Evolutionary conservation across 2,888 invertebrate genomes (phyloP).

Genomic region (Spatulosminthurus flaviceps): DNA sequence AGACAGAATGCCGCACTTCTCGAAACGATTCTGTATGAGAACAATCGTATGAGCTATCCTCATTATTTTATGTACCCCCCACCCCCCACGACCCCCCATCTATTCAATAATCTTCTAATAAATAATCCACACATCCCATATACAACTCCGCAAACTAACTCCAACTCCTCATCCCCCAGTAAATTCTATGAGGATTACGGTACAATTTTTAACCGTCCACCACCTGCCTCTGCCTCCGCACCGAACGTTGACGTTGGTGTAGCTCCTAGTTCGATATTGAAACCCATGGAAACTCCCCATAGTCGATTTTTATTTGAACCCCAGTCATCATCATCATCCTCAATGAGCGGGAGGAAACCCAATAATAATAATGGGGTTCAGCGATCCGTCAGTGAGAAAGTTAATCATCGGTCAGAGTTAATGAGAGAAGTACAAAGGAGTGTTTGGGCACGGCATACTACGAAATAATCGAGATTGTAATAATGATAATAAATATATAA

Average conservation of each 20-base stretch:
- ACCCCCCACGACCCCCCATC: conserved; percentile 22
- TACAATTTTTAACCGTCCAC: conserved; percentile 36
- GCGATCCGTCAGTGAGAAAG: conserved; percentile 84
- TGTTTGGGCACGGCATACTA: conserved; percentile 87
- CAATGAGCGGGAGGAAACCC: conserved; percentile 34
- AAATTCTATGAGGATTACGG: conserved; percentile 47
- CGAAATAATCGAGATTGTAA: conserved; percentile 71
- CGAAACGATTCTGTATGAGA: conserved; percentile 60
- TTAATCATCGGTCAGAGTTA: conserved; percentile 84
- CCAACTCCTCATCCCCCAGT: conserved; percentile 47
- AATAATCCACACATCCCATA: conserved; percentile 45
- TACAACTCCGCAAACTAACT: conserved; percentile 27
- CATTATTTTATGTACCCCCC: conserved; percentile 41
- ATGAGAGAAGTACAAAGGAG: conserved; percentile 84
- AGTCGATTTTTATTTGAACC: conserved; percentile 36
- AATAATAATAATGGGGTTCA: conserved; percentile 40
- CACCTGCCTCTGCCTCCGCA: conserved; percentile 16
- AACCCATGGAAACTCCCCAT: conserved; percentile 8
- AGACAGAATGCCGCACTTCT: conserved; percentile 61
- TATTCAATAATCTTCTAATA: conserved; percentile 39
- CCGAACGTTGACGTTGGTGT: conserved; percentile 19
- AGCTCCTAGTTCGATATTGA: conserved; percentile 16
- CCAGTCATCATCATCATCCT: conserved; percentile 46
- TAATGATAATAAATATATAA: no score
- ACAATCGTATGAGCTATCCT: conserved; percentile 50